Percentiles rank a stretch among this genome's conserved stretches.
phyloP scores from a whole-genome alignment of 1,140 invertebrate species.

The Gryon sp. region DNA sequence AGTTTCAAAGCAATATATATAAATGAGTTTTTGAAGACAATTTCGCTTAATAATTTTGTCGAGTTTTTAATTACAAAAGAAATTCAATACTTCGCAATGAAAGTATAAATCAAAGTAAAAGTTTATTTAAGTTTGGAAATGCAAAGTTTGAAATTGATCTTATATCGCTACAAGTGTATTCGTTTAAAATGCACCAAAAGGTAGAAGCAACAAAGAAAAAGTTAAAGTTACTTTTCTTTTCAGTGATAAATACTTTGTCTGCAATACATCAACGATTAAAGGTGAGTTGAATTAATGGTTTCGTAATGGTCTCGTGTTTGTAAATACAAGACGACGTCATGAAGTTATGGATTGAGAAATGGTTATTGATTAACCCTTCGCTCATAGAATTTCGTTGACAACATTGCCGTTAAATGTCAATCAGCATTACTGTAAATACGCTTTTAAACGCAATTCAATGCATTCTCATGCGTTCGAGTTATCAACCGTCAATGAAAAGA shows the following conservation, averaged over 20 bases:
- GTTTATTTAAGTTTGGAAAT: no score
- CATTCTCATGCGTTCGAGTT: constrained; percentile 28
- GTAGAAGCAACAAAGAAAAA: no score
- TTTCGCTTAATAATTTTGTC: no score
- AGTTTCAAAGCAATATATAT: no score
- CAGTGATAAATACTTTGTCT: constrained; percentile 37
- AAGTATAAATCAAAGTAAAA: no score
- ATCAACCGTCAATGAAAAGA: constrained; percentile 8
- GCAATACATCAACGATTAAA: constrained; percentile 11
- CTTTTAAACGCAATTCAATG: constrained; percentile 39
- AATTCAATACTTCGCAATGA: no score
- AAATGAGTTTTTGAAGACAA: no score
- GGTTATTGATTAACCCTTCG: constrained; percentile 50
- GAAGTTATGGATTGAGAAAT: constrained; percentile 44
- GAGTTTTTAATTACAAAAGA: no score
- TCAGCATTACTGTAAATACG: constrained; percentile 30
- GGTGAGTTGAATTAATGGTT: constrained; percentile 11
- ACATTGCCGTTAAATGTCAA: constrained; percentile 31
- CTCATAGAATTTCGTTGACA: constrained; percentile 42
- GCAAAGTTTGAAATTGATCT: no score
- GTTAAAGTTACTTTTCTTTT: no score
- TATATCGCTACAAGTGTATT: no score
- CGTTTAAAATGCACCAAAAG: no score
- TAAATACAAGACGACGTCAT: constrained; percentile 40
- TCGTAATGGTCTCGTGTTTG: constrained; percentile 28